Conservation (phyloP, 2,888 invertebrate genomes). For the Seira sanloemensis region DNA sequence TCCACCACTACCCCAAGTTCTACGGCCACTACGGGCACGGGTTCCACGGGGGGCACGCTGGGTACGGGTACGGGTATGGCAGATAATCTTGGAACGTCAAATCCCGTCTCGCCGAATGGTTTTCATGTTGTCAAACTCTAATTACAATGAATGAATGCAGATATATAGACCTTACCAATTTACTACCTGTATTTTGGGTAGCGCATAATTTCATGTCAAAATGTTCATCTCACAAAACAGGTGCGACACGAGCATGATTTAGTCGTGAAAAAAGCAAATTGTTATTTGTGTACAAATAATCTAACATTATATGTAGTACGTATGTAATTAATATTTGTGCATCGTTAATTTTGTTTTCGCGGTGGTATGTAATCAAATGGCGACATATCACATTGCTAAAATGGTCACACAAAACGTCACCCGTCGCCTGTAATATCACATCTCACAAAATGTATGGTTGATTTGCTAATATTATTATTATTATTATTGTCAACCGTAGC, state of each 20-base stretch:
- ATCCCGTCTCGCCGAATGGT: neutral
- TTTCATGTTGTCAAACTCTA: slow-evolving; percentile 53
- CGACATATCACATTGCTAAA: slow-evolving; percentile 21
- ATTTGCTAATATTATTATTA: slow-evolving; percentile 42
- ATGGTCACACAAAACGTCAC: slow-evolving; percentile 23
- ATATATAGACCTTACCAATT: slow-evolving; percentile 24
- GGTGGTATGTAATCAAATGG: slow-evolving; percentile 28
- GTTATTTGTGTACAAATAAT: slow-evolving; percentile 55
- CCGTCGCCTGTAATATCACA: slow-evolving; percentile 20
- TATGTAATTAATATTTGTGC: slow-evolving; percentile 41
- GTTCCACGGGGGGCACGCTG: slow-evolving; percentile 3
- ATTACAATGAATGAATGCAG: slow-evolving; percentile 58
- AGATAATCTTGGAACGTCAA: slow-evolving; percentile 22
- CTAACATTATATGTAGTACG: slow-evolving; percentile 11
- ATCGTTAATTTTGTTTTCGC: slow-evolving; percentile 11
- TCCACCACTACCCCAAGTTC: slow-evolving; percentile 48
- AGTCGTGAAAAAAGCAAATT: neutral
- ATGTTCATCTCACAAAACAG: neutral
- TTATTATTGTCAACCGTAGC: neutral
- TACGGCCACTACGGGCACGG: slow-evolving; percentile 33
- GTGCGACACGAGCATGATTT: neutral
- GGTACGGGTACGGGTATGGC: slow-evolving; percentile 45
- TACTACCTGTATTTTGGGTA: no score
- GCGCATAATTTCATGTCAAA: neutral
- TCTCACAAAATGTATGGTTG: slow-evolving; percentile 19